Percentiles rank a stretch among this genome's conserved stretches.
phyloP scores from a whole-genome alignment of 2,888 invertebrate species.

The Epiperipatus broadwayi region DNA sequence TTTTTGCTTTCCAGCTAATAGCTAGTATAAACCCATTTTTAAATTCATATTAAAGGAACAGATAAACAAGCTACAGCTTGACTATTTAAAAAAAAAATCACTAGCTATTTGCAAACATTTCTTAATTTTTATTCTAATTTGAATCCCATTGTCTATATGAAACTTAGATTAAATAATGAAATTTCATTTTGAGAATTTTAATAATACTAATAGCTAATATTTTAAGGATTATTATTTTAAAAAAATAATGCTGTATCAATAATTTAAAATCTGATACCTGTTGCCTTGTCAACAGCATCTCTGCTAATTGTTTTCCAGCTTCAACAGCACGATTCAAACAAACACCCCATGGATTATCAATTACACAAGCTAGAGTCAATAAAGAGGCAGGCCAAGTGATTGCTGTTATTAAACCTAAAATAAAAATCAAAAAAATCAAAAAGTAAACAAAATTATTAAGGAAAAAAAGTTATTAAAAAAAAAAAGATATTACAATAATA shows the following conservation, averaged over 20 bases:
- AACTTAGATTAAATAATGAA: too few species aligned
- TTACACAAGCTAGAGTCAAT: conserved; percentile 36
- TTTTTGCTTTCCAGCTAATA: too few species aligned
- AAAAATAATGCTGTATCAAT: not conserved
- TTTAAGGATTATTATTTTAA: too few species aligned
- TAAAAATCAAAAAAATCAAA: not conserved
- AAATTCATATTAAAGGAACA: too few species aligned
- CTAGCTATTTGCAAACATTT: too few species aligned
- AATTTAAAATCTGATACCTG: conserved; percentile 26
- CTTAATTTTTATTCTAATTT: too few species aligned
- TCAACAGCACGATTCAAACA: conserved; percentile 38
- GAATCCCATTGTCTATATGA: too few species aligned
- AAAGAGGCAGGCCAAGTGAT: conserved; percentile 44
- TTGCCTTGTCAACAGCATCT: conserved; percentile 39
- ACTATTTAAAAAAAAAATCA: too few species aligned
- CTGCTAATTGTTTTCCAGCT: conserved; percentile 42
- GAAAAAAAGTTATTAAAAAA: conserved; percentile 33
- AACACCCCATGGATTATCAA: conserved; percentile 48
- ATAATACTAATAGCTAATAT: too few species aligned
- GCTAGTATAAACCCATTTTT: too few species aligned
- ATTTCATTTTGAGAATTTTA: too few species aligned
- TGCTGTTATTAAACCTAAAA: conserved; percentile 39
- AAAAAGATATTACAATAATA: conserved; percentile 42
- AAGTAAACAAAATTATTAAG: not conserved
- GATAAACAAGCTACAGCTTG: too few species aligned